These are phyloP conservation scores for Lacerta bilineata DNA, from an alignment of 2,797 vertebrate genomes.

Conservation along the genomic window DNA sequence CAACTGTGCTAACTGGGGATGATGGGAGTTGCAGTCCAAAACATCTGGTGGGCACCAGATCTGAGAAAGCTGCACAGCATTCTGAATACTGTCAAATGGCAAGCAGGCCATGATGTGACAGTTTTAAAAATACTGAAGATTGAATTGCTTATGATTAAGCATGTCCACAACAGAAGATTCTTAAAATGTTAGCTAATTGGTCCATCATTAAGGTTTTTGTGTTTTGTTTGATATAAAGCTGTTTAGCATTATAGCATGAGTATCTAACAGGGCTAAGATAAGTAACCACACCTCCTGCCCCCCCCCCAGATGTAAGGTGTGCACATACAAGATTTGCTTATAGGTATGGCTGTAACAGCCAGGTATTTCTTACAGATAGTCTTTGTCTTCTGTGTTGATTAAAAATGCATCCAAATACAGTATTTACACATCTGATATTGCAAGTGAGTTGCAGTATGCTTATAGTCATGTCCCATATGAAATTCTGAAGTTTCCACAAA, in stretches of 20 bases:
- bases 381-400: slow-evolving; percentile 3
- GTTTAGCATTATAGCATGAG: slow-evolving; percentile 11
- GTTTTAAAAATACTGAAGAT: slow-evolving; percentile 4
- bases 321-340: slow-evolving; percentile 27
- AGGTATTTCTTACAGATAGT: neutral
- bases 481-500: slow-evolving; percentile 31
- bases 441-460: slow-evolving; percentile 1
- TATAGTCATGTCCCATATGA: slow-evolving; percentile 7
- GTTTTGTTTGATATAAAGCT: neutral
- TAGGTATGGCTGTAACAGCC: neutral
- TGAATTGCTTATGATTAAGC: neutral
- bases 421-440: slow-evolving; percentile 33
- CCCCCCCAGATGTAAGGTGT: slow-evolving; percentile 22
- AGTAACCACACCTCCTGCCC: slow-evolving; percentile 25
- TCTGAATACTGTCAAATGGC: neutral
- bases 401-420: slow-evolving; percentile 19
- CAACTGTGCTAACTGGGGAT: no score
- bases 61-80: neutral
- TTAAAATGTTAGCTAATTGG: slow-evolving; percentile 2
- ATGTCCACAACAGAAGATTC: slow-evolving; percentile 8
- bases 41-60: no score
- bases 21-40: no score
- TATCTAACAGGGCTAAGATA: neutral
- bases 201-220: neutral
- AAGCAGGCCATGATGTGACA: neutral